A percentile compares a stretch with the other conserved stretches of the same genome.
Conservation (phyloP, 2,797 vertebrate genomes). For the Sandelia bainsii region DNA sequence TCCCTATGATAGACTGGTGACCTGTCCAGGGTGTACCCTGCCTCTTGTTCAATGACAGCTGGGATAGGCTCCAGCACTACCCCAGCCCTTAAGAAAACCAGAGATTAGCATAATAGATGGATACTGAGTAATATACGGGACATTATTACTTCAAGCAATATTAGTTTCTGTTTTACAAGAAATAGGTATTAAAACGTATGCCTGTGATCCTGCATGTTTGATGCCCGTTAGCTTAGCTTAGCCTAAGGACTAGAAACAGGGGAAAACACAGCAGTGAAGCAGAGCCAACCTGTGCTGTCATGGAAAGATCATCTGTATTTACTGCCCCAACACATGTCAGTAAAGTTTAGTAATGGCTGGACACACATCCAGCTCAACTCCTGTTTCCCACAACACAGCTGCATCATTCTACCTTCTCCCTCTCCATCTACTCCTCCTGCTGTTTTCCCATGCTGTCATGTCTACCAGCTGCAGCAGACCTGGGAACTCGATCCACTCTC, state of each 20-base stretch:
- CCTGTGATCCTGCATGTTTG: neutral
- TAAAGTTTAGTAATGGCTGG: conserved; percentile 59
- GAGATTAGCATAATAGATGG: too few species aligned
- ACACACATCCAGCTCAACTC: conserved; percentile 42
- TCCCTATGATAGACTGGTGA: too few species aligned
- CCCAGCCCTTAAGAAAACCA: too few species aligned
- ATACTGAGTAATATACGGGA: too few species aligned
- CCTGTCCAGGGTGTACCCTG: too few species aligned
- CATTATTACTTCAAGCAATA: too few species aligned
- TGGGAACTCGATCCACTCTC: conserved; percentile 44
- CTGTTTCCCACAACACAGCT: conserved; percentile 76
- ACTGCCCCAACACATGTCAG: conserved; percentile 68
- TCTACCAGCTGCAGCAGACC: conserved; percentile 70
- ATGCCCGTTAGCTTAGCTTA: neutral
- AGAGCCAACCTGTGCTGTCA: conserved; percentile 71
- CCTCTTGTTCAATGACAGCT: too few species aligned
- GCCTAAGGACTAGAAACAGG: conserved; percentile 7
- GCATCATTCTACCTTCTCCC: conserved; percentile 17
- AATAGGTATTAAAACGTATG: too few species aligned
- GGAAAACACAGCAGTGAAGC: conserved; percentile 9
- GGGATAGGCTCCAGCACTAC: too few species aligned
- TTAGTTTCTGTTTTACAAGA: too few species aligned
- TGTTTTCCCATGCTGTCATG: conserved; percentile 76
- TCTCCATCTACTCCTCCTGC: conserved; percentile 20
- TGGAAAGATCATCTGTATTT: conserved; percentile 80